These are phyloP conservation scores for Dromococcyx pavoninus DNA, from an alignment of 2,797 vertebrate genomes.

Conservation along the genomic window DNA sequence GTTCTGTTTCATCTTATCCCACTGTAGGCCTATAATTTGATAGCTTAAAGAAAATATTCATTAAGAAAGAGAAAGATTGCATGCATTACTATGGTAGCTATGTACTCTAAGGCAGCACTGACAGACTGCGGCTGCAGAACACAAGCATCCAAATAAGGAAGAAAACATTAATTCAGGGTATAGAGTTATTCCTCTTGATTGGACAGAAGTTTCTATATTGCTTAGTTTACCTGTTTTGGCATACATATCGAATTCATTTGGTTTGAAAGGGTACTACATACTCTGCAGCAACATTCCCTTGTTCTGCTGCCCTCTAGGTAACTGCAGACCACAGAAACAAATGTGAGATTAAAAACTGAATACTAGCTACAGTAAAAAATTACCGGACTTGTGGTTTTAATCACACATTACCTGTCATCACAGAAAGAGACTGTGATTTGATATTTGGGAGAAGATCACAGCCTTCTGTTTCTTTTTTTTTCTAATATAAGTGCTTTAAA, in stretches of 20 bases:
- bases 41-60: background rate
- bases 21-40: background rate
- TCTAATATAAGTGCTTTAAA: background rate
- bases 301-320: background rate
- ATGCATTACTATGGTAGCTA: background rate
- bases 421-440: background rate
- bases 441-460: background rate
- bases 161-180: background rate
- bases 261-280: background rate
- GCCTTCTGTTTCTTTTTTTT: background rate
- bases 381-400: background rate
- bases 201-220: background rate
- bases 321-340: background rate
- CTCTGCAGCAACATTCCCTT: background rate
- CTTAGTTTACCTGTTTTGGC: background rate
- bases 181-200: background rate
- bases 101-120: background rate
- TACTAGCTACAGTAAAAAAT: background rate
- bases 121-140: background rate
- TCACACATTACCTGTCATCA: background rate
- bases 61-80: background rate
- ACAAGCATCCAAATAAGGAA: background rate
- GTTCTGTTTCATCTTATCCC: background rate
- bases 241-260: background rate
- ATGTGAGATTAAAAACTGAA: background rate